Base-by-base conservation (phyloP, 2,797 vertebrate species). In the Macropodus opercularis region DNA sequence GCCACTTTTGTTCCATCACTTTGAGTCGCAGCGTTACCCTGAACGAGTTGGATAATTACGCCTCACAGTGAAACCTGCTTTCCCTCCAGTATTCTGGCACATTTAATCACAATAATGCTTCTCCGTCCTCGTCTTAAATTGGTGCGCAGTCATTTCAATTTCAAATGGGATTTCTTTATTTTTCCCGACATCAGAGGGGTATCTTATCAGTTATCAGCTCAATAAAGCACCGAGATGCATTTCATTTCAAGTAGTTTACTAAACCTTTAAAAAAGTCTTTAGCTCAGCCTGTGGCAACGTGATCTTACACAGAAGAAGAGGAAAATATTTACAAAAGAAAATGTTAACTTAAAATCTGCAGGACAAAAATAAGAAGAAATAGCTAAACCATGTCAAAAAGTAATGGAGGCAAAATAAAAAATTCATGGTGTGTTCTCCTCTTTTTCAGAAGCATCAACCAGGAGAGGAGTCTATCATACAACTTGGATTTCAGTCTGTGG, bases 1-100 rank as follows among this genome's bases (percentile, higher is more conserved):
- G 41, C 17, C 46, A 56, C 72, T 78, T 75, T 46, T n/a, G 48
- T 65, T 57, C 65, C 34, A 60, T 67, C 54, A 70, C 70, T 72
- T 58, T 77, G 61, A 71, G 17, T 17, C 36, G 17, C 40, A 36
- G n/a, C 62, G 63, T 78, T 51, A 52, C n/a, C 35, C 32, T 36
- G 31, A 7, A 64, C 51, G 41, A 27, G 52, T 36, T 40, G 32
- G 46, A 65, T 72, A 72, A 84, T 77, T 72, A 72, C 49, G 44
- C 50, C 56, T 66, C 31, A 11, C 12, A 69, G 68, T 38, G 51
- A 69, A 84, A 75, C 22, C 1, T 41, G 57, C 21, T 49, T 59
- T 52, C 54, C 23, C 23, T 43, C 49, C 14, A 22, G 46, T 48
- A 58, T 49, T 66, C 42, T 50, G 51, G 32, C 47, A 73, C 46